Evolutionary conservation across 2,888 invertebrate genomes (phyloP).

Genomic region (Fragum fragum): DNA sequence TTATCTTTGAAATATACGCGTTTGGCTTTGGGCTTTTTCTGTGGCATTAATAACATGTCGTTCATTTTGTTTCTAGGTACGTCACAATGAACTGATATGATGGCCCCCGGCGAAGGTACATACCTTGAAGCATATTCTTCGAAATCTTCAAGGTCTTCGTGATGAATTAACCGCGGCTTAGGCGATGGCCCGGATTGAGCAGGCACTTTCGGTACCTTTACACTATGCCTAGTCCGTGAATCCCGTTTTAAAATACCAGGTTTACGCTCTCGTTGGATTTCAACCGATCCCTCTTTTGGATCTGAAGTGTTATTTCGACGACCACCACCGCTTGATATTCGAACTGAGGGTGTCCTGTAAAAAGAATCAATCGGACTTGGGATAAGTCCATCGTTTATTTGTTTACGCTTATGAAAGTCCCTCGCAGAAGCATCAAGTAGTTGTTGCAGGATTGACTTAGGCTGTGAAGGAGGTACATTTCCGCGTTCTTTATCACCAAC

Average conservation of each 20-base stretch:
- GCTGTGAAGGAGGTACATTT: conserved; percentile 32
- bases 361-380: conserved; percentile 1
- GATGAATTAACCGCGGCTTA: conserved; percentile 43
- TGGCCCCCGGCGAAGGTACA: conserved; percentile 23
- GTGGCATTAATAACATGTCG: conserved; percentile 30
- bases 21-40: conserved; percentile 7
- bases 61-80: conserved; percentile 38
- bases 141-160: conserved; percentile 31
- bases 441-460: conserved; percentile 49
- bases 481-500: background rate
- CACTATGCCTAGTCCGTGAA: conserved; percentile 9
- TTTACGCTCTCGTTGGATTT: conserved; percentile 36
- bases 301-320: background rate
- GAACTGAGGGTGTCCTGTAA: background rate
- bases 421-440: conserved; percentile 53
- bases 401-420: conserved; percentile 41
- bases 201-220: conserved; percentile 19
- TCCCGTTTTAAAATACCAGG: conserved; percentile 56
- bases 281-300: background rate
- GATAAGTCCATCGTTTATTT: conserved; percentile 47
- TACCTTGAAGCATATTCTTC: background rate
- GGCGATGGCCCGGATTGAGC: conserved; percentile 19
- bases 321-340: background rate
- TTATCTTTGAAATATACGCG: conserved; percentile 19
- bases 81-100: conserved; percentile 45